Evolutionary conservation across 92 coral and sea anemone species (phyloP), one percentile per base, ranked within the genome.

Genomic region (Desmophyllum pertusum): DNA sequence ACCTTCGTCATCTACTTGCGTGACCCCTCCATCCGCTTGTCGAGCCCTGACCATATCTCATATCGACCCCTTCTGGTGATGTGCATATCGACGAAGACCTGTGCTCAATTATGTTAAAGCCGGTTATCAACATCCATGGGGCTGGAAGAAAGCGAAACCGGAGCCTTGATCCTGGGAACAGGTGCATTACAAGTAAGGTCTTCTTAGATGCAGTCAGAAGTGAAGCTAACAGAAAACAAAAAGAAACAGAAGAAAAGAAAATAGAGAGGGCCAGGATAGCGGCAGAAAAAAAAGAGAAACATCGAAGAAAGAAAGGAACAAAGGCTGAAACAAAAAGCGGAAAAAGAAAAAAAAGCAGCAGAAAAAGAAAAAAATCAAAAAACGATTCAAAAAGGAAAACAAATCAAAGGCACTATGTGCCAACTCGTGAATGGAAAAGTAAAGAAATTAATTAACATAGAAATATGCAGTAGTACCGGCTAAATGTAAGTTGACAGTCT

Each of bases 101-200:
- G 3, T 78, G 83, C 29, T 31, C 5, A 15, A 78, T 78, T 38
- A 78, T 78, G 83, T 55, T 78, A 19, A n/a, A 18, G 55, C 81
- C 70, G 4, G 6, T 9, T 21, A 11, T 43, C 17, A 3, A 35
- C 11, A 71, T 21, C 36, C 15, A 36, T 9, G 46, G 73, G 4
- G 15, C 18, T 6, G 29, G 71, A 38, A 38, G 0, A 18, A 48
- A 11, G 17, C n/a, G n/a, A n/a, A n/a, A 11, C 17, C 2, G 13
- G 11, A 37, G 38, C 0, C 25, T 82, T 30, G 86, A 82, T n/a
- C 86, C 79, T 10, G 86, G 78, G 0, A 82, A 82, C 27, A 53
- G 48, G 21, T 82, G 79, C 25, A 70, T 70, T 11, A 70, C 86
- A 11, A 72, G 86, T 0, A 37, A 51, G 3, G 73, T 78, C 5